Evolutionary conservation across 2,888 invertebrate genomes (phyloP).

Genomic region (Chymomyza amoena): DNA sequence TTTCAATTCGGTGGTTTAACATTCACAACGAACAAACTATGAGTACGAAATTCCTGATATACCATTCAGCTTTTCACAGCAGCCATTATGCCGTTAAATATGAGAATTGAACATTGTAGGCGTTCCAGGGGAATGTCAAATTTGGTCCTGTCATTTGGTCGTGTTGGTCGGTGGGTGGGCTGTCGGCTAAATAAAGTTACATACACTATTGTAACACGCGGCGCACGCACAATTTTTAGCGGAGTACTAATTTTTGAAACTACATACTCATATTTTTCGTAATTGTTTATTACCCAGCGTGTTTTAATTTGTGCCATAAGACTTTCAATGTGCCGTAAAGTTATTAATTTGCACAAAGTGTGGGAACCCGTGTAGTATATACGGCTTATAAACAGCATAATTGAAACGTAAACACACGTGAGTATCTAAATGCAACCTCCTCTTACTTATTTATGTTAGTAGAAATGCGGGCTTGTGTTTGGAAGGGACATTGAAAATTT

Average conservation of each 20-base stretch:
- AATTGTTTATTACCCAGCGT: not conserved
- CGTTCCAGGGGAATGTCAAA: not conserved
- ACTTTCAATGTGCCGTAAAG: not conserved
- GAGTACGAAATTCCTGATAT: not conserved
- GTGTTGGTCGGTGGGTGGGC: not conserved
- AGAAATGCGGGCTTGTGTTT: no score
- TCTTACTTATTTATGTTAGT: not conserved
- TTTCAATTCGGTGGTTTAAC: not conserved
- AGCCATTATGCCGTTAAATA: not conserved
- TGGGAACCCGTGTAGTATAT: not conserved
- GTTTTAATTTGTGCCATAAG: not conserved
- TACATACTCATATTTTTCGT: not conserved
- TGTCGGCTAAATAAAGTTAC: not conserved
- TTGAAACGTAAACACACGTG: not conserved
- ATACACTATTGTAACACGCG: not conserved
- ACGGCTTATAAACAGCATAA: not conserved
- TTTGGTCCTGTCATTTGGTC: not conserved
- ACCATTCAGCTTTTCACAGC: not conserved
- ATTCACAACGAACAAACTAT: not conserved
- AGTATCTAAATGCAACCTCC: not conserved
- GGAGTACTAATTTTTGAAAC: not conserved
- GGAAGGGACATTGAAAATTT: no score
- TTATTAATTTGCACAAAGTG: not conserved
- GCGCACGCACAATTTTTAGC: not conserved
- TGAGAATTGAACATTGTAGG: not conserved